A percentile compares a stretch with the other conserved stretches of the same genome.
These are phyloP conservation scores for Aethina tumida DNA, from an alignment of 1,140 invertebrate species.

Conservation along the genomic window DNA sequence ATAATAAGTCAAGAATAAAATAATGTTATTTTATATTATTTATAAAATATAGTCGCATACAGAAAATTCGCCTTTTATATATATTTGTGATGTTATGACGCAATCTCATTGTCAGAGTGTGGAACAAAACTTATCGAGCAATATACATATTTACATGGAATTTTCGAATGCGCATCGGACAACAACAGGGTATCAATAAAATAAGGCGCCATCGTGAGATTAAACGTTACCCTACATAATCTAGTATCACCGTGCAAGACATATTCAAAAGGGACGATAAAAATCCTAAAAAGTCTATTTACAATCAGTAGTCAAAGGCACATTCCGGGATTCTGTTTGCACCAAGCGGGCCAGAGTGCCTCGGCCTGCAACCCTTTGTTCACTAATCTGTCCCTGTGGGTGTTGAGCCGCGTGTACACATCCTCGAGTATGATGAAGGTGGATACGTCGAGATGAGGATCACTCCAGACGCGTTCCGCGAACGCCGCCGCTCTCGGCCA, in stretches of 20 bases:
- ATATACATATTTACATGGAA: constrained; percentile 6
- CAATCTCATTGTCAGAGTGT: background rate
- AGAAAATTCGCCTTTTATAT: constrained; percentile 1
- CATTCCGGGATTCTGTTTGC: constrained; percentile 59
- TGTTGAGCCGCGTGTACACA: constrained; percentile 55
- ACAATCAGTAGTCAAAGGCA: constrained; percentile 42
- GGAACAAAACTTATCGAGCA: background rate
- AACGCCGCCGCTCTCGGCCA: constrained; percentile 61
- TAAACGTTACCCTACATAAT: constrained; percentile 15
- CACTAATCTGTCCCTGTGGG: constrained; percentile 51
- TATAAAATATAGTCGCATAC: background rate
- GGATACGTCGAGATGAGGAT: constrained; percentile 25
- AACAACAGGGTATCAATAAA: background rate
- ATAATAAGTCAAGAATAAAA: no score
- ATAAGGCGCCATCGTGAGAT: background rate
- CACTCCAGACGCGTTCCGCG: constrained; percentile 49
- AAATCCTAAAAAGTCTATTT: constrained; percentile 2
- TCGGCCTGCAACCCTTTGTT: constrained; percentile 53
- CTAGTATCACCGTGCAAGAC: constrained; percentile 27
- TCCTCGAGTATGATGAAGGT: constrained; percentile 34
- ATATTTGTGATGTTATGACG: background rate
- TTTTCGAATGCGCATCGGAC: background rate
- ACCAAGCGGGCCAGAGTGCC: constrained; percentile 65
- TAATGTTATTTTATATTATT: no score
- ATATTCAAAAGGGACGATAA: constrained; percentile 6